Evolutionary conservation across 2,888 invertebrate species (phyloP).

Genomic region (Bombyx huttoni): DNA sequence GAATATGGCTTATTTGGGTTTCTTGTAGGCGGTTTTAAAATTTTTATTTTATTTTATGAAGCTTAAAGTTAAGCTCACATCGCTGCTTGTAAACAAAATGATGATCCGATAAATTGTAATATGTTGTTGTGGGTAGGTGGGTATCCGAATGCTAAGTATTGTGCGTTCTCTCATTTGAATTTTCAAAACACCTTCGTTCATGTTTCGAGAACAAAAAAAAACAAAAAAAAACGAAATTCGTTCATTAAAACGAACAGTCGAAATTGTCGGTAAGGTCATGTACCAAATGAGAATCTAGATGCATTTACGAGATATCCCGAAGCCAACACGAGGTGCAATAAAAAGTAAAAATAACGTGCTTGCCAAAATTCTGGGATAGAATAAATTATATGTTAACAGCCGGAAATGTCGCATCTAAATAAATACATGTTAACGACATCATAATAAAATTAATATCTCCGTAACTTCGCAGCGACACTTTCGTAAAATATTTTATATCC

Average conservation of each 20-base stretch:
- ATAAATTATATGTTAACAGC: neutral
- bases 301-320: neutral
- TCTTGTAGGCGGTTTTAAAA: neutral
- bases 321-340: neutral
- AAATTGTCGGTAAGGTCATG: neutral
- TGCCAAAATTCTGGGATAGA: neutral
- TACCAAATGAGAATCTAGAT: neutral
- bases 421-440: conserved; percentile 1
- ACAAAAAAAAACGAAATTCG: neutral
- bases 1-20: conserved; percentile 2
- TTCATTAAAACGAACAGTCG: neutral
- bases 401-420: neutral
- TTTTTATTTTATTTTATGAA: conserved; percentile 6
- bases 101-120: conserved; percentile 8
- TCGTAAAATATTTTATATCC: neutral
- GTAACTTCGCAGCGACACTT: neutral
- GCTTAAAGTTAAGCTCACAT: conserved; percentile 17
- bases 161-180: neutral
- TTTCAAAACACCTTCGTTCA: neutral
- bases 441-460: conserved; percentile 3
- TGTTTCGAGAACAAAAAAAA: neutral
- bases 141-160: neutral
- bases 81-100: conserved; percentile 14
- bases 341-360: neutral
- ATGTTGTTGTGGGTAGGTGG: conserved; percentile 8